phyloP scores from a whole-genome alignment of 2,888 invertebrate species.

The Diachrysia chrysitis region DNA sequence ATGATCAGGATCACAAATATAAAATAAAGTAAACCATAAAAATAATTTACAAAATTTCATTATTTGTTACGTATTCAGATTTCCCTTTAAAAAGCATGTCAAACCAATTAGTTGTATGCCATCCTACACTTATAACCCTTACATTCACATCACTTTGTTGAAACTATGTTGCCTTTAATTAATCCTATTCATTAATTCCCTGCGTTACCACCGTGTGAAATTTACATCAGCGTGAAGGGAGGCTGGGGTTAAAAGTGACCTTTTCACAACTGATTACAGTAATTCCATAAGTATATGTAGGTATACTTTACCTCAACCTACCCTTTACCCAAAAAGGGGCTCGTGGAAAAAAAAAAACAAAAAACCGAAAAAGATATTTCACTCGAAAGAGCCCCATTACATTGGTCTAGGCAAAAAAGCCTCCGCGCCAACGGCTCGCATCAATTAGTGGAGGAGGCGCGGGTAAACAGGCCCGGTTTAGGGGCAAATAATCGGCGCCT shows the following conservation, averaged over 20 bases:
- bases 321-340: slow-evolving; percentile 59
- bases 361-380: slow-evolving; percentile 80
- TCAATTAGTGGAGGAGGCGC: slow-evolving; percentile 82
- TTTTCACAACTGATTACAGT: slow-evolving; percentile 62
- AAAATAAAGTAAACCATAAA: too few species aligned
- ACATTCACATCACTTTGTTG: slow-evolving; percentile 38
- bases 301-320: slow-evolving; percentile 43
- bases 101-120: neutral
- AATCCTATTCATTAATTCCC: slow-evolving; percentile 60
- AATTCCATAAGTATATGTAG: slow-evolving; percentile 55
- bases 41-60: too few species aligned
- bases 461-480: slow-evolving; percentile 75
- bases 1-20: too few species aligned
- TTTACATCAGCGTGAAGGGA: slow-evolving; percentile 51
- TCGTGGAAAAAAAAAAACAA: slow-evolving; percentile 62
- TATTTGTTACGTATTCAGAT: too few species aligned
- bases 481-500: slow-evolving; percentile 81
- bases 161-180: slow-evolving; percentile 55
- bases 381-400: slow-evolving; percentile 79
- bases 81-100: neutral
- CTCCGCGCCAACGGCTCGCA: slow-evolving; percentile 68
- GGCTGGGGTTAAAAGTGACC: slow-evolving; percentile 55
- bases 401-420: slow-evolving; percentile 79
- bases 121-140: slow-evolving; percentile 15
- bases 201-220: slow-evolving; percentile 46